Percentiles rank a stretch among this genome's conserved stretches.
Conservation (phyloP, 2,113 vertebrate genomes). For the Gambusia holbrooki region DNA sequence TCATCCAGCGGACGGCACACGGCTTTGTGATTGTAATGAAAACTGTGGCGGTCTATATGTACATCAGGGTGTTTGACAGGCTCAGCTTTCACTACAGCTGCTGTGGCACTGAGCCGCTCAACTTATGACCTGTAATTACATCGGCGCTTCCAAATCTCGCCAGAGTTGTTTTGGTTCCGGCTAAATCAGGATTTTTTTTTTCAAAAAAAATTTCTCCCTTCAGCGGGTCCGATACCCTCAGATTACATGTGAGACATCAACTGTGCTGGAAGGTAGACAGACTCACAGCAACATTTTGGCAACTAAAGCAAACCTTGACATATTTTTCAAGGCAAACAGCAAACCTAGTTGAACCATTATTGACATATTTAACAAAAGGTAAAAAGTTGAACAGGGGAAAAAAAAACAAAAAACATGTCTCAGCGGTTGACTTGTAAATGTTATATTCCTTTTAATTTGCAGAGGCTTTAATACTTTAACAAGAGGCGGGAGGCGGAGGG, state of each 20-base stretch:
- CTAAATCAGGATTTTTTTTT: constrained; percentile 58
- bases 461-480: constrained; percentile 59
- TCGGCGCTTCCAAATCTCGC: constrained; percentile 62
- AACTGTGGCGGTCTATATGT: constrained; percentile 20
- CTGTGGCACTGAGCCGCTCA: constrained; percentile 64
- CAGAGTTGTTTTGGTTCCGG: constrained; percentile 46
- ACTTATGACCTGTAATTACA: constrained; percentile 80
- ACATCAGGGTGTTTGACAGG: constrained; percentile 58
- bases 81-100: constrained; percentile 51
- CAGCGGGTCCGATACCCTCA: constrained; percentile 49
- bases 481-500: constrained; percentile 13
- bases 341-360: background rate
- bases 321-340: background rate
- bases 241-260: background rate
- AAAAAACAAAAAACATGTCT: background rate
- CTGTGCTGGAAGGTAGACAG: constrained; percentile 26
- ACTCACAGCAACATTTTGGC: constrained; percentile 1
- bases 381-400: background rate
- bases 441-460: constrained; percentile 14
- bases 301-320: background rate
- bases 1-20: background rate
- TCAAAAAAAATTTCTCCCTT: background rate
- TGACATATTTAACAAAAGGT: background rate
- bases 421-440: constrained; percentile 13
- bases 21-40: constrained; percentile 10